phyloP scores from a whole-genome alignment of 2,888 invertebrate species.

The Aphelenchoides bicaudatus region DNA sequence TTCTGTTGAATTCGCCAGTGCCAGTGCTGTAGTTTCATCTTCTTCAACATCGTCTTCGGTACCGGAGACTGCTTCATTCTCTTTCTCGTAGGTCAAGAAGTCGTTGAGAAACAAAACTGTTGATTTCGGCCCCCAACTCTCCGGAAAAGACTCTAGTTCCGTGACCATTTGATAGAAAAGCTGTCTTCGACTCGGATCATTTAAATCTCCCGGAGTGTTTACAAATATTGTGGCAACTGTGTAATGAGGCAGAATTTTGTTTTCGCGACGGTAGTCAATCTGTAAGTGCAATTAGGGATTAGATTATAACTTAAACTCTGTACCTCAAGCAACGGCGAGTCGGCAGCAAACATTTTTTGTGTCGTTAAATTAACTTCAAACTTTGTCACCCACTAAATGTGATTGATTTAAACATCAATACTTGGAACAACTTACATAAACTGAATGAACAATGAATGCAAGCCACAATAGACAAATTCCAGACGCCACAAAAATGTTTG shows the following conservation, averaged over 20 bases:
- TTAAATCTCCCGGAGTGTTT: conserved; percentile 44
- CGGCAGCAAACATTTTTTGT: conserved; percentile 34
- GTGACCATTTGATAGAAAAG: conserved; percentile 40
- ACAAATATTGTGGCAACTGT: conserved; percentile 44
- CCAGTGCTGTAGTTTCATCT: conserved; percentile 2
- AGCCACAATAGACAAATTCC: conserved; percentile 41
- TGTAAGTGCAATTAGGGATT: conserved; percentile 4
- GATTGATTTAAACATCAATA: background rate
- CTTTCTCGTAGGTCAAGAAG: conserved; percentile 28
- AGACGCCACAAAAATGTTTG: conserved; percentile 41
- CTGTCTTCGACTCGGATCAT: conserved; percentile 36
- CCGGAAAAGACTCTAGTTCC: conserved; percentile 46
- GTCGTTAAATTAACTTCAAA: conserved; percentile 38
- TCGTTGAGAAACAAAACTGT: conserved; percentile 44
- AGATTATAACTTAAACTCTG: background rate
- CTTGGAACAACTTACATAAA: conserved; percentile 20
- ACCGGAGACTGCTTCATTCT: too few species aligned
- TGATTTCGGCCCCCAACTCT: conserved; percentile 52
- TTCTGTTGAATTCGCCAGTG: too few species aligned
- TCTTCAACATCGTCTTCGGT: conserved; percentile 24
- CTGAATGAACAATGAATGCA: conserved; percentile 27
- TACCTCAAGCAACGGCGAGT: conserved; percentile 36
- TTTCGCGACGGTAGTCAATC: conserved; percentile 34
- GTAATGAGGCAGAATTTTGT: conserved; percentile 32
- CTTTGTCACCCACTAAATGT: conserved; percentile 27